Conservation (phyloP, 2,888 invertebrate species). For the Drosophila suboccidentalis region DNA sequence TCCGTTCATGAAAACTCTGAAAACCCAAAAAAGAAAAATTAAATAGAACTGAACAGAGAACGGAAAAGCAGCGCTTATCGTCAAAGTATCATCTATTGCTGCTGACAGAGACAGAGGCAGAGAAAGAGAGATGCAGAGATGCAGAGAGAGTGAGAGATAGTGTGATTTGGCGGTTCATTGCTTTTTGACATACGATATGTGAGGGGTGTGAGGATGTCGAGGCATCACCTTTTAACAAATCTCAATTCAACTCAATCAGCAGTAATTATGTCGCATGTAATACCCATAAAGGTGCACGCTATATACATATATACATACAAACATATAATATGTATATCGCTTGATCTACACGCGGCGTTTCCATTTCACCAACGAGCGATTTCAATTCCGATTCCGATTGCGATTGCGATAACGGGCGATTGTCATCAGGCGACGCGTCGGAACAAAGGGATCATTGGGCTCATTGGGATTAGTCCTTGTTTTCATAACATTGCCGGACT, state of each 20-base stretch:
- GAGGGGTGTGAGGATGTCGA: constrained; percentile 28
- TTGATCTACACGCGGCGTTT: constrained; percentile 35
- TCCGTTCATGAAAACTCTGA: constrained; percentile 43
- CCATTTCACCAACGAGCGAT: constrained; percentile 34
- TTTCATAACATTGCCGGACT: constrained; percentile 30
- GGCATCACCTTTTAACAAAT: constrained; percentile 60
- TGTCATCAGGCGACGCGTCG: constrained; percentile 11
- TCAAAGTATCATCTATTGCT: constrained; percentile 36
- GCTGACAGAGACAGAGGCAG: neutral
- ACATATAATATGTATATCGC: constrained; percentile 12
- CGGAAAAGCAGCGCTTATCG: constrained; percentile 48
- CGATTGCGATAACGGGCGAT: constrained; percentile 28
- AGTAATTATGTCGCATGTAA: constrained; percentile 78
- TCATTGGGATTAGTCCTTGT: constrained; percentile 40
- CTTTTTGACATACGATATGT: constrained; percentile 75
- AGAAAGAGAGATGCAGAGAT: neutral
- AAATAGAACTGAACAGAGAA: neutral
- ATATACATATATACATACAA: neutral
- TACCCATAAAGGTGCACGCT: neutral
- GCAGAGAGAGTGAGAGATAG: neutral
- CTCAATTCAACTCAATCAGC: constrained; percentile 65
- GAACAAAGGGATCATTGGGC: constrained; percentile 1
- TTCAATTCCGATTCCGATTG: constrained; percentile 24
- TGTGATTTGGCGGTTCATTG: constrained; percentile 46
- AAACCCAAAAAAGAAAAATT: neutral